Evolutionary conservation across 1,140 invertebrate genomes (phyloP).

Genomic region (Pseudomyrmex concolor): DNA sequence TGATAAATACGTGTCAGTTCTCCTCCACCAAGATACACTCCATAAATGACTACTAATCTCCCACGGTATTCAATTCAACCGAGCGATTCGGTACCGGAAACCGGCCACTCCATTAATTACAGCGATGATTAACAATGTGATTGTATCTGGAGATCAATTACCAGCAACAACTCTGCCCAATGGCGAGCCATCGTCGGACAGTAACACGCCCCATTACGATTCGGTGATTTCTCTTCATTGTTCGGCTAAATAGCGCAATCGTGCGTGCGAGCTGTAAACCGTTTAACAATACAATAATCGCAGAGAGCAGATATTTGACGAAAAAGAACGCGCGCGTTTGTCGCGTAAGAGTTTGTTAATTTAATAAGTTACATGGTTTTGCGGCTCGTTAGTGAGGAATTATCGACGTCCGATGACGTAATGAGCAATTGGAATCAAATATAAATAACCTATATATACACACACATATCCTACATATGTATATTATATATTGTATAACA

Average conservation of each 20-base stretch:
- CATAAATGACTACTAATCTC: constrained; percentile 31
- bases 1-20: constrained; percentile 14
- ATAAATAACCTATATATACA: not conserved
- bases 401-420: constrained; percentile 2
- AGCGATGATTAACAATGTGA: constrained; percentile 62
- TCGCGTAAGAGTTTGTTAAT: not conserved
- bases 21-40: constrained; percentile 28
- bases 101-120: constrained; percentile 50
- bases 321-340: not conserved
- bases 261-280: not conserved
- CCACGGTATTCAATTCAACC: constrained; percentile 49
- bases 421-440: constrained; percentile 12
- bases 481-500: too few relatives aligned
- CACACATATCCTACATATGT: too few relatives aligned
- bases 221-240: constrained; percentile 39
- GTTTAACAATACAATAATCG: constrained; percentile 1
- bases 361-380: not conserved
- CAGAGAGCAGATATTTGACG: not conserved
- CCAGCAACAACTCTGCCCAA: constrained; percentile 43
- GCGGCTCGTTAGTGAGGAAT: not conserved
- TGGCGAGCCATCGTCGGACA: constrained; percentile 3
- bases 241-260: constrained; percentile 12
- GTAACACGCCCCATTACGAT: constrained; percentile 38
- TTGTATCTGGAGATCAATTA: constrained; percentile 60
- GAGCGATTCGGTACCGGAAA: constrained; percentile 15